Evolutionary conservation across 2,888 invertebrate genomes (phyloP).

Genomic region (Eutolmus rufibarbis): DNA sequence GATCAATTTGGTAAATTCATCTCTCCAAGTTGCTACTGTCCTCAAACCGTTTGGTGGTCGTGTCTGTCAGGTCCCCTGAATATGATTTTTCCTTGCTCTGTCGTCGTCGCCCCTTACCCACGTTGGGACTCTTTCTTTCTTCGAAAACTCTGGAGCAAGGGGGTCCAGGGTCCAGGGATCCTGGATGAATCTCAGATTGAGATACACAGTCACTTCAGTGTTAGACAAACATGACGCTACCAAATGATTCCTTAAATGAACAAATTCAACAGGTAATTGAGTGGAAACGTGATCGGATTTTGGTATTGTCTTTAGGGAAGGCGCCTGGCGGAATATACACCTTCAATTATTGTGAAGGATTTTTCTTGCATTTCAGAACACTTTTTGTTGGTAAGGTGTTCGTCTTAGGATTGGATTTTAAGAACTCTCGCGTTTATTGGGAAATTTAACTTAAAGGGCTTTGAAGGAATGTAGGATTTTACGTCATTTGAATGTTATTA

Average conservation of each 20-base stretch:
- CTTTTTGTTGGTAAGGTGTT: not conserved
- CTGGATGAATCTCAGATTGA: conserved; percentile 38
- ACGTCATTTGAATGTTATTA: not conserved
- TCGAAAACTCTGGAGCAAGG: not conserved
- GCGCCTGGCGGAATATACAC: not conserved
- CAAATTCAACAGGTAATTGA: conserved; percentile 59
- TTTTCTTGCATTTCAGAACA: not conserved
- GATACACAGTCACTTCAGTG: conserved; percentile 22
- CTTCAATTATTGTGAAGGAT: not conserved
- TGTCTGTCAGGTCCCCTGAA: conserved; percentile 30
- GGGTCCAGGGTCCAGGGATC: conserved; percentile 18
- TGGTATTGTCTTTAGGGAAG: conserved; percentile 52
- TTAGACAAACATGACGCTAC: conserved; percentile 43
- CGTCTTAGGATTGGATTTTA: not conserved
- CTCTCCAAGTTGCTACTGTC: conserved; percentile 15
- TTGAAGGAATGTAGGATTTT: not conserved
- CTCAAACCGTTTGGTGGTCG: not conserved
- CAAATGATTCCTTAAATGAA: conserved; percentile 49
- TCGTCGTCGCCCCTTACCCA: not conserved
- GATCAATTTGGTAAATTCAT: conserved; percentile 49
- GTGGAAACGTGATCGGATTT: conserved; percentile 61
- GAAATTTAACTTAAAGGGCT: not conserved
- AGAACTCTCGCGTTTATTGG: not conserved
- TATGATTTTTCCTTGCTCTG: conserved; percentile 41
- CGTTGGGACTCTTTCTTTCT: not conserved